Evolutionary conservation across 1,140 invertebrate species (phyloP), one percentile per base, ranked within the genome.

Genomic region (Trachymyrmex cornetzi): DNA sequence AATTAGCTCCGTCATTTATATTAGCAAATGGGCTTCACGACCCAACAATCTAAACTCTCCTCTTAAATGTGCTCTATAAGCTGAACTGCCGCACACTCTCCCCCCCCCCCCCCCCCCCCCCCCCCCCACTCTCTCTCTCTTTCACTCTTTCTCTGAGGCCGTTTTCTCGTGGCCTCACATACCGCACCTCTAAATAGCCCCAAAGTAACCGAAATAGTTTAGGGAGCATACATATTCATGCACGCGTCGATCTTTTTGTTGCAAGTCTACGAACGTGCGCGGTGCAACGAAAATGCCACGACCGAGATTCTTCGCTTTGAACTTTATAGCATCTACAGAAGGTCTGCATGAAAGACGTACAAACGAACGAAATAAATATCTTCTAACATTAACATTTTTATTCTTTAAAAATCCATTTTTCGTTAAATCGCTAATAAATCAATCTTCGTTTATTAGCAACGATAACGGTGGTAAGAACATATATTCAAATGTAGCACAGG

Each of bases 141-240:
- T 9, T 38, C 30, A 9, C 22, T 72, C 44, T 48, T 19, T 53
- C 71, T 74, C 50, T 16, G 22, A 38, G 22, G 22, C 19, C 19
- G 24, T 82, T 69, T 69, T 16, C 57, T 19, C 69, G 69, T 84
- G 55, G 72, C 69, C 69, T 63, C 55, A 75, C 69, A 84, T 84
- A 84, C 69, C 80, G 69, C 22, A 38, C 27, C 55, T 48, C 79
- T 74, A 84, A 84, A 84, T 84, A 84, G 80, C 69, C 9, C 30
- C 55, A 50, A 84, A 84, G 80, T 84, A 84, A 84, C 80, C 55
- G 55, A 84, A 84, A 84, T 84, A 84, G 69, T 84, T 84, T 75
- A 63, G 24, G 57, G 55, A 48, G 0, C 57, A 75, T 75, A 34
- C 57, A 84, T 74, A 74, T 84, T 84, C 69, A 63, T 84, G 22